Percentiles rank a stretch among this genome's conserved stretches.
These are phyloP conservation scores for Pangasius djambal DNA, from an alignment of 2,797 vertebrate genomes.

Conservation along the genomic window DNA sequence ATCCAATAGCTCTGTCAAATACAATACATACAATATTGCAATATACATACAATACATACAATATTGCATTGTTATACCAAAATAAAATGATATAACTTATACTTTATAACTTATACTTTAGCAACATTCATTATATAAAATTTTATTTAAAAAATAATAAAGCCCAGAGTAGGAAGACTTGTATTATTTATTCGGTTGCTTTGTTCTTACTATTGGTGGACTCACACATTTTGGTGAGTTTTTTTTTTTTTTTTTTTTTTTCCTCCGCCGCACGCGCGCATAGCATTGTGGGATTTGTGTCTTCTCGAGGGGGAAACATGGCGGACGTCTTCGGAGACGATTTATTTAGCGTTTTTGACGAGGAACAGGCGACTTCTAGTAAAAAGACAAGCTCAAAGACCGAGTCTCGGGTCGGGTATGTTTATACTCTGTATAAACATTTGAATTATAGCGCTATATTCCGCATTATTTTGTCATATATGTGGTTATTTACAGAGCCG, in stretches of 20 bases:
- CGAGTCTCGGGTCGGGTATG: conserved; percentile 71
- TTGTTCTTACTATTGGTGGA: not conserved
- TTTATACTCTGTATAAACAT: not conserved
- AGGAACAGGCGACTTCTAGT: conserved; percentile 75
- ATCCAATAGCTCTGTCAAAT: no score
- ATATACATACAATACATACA: no score
- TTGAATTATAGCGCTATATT: not conserved
- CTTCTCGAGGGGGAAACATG: conserved; percentile 72
- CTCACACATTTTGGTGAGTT: not conserved
- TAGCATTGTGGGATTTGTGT: conserved; percentile 63
- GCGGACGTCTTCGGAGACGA: conserved; percentile 92
- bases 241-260: not conserved
- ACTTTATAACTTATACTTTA: not conserved
- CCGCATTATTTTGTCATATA: not conserved
- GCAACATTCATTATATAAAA: not conserved
- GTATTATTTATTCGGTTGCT: not conserved
- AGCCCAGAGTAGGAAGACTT: not conserved
- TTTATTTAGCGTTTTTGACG: conserved; percentile 94
- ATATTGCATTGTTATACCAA: no score
- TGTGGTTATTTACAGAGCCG: not conserved
- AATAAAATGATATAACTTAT: no score
- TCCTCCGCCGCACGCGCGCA: not conserved
- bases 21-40: no score
- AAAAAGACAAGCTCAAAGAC: conserved; percentile 64
- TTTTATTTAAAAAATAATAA: not conserved